phyloP scores from a whole-genome alignment of 2,113 vertebrate species.

The Tylochromis polylepis region DNA sequence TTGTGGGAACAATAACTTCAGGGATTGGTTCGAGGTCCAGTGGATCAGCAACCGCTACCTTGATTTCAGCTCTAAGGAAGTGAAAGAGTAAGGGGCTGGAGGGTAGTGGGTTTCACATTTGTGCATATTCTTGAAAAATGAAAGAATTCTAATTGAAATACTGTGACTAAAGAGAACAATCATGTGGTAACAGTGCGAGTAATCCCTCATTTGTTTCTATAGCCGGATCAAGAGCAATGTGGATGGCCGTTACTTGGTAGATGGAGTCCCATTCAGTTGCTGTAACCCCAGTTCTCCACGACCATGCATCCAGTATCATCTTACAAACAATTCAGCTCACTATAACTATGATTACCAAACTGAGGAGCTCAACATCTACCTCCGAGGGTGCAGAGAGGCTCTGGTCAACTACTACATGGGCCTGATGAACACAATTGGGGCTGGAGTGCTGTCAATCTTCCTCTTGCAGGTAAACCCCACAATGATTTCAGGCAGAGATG shows the following conservation, averaged over 20 bases:
- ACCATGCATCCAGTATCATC: slow-evolving; percentile 76
- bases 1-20: slow-evolving; percentile 79
- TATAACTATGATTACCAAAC: slow-evolving; percentile 79
- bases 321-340: slow-evolving; percentile 81
- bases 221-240: slow-evolving; percentile 82
- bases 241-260: slow-evolving; percentile 78
- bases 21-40: slow-evolving; percentile 84
- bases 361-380: slow-evolving; percentile 80
- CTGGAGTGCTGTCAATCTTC: slow-evolving; percentile 71
- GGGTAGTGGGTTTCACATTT: not conserved
- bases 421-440: slow-evolving; percentile 77
- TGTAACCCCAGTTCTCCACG: slow-evolving; percentile 80
- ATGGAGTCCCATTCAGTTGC: slow-evolving; percentile 82
- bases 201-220: not conserved
- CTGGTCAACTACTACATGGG: slow-evolving; percentile 75
- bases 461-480: slow-evolving; percentile 70
- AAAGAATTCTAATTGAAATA: not conserved
- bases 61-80: slow-evolving; percentile 78
- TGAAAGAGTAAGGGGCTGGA: slow-evolving; percentile 77
- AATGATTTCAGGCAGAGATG: not conserved
- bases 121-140: not conserved
- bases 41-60: slow-evolving; percentile 84
- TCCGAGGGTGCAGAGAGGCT: slow-evolving; percentile 76
- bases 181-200: not conserved
- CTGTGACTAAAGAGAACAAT: not conserved